Base-by-base conservation (phyloP, 2,113 vertebrate genomes). In the Notarius quadriscutis region DNA sequence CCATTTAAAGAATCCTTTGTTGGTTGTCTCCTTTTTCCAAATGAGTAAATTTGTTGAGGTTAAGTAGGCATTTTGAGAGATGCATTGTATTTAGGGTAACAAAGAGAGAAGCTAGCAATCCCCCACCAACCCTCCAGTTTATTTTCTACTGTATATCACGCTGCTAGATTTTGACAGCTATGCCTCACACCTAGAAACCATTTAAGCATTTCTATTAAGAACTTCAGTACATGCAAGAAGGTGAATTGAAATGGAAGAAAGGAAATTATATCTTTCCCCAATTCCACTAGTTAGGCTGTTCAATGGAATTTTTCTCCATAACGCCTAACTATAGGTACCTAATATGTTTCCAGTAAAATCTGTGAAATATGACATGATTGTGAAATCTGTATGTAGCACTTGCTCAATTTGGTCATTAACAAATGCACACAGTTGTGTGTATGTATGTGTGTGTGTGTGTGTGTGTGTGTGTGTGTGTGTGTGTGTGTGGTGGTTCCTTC, bases 151-250 rank as follows among this genome's bases (percentile, higher is more conserved):
- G 67, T 72, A 86, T 57, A 48, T 78, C 41, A 83, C 25, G 86
- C 89, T 89, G 89, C 89, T 90, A 88, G 30, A 87, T 58, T 88
- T 83, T 74, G 74, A 86, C 67, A 89, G 84, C 78, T 87, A 86
- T 89, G 89, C 86, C 83, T 89, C 71, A 79, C 69, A 84, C n/a
- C n/a, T 84, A 25, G 27, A 87, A 81, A 25, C 18, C 5, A 30
- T 81, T 67, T 75, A 71, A 78, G 57, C 77, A 82, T 84, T 81
- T n/a, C 60, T 55, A 14, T 15, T 79, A 79, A 57, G 14, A 27
- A 27, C 18, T 57, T 79, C 25, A 55, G 8, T 27, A 27, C 6
- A 79, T 79, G 25, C 22, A 51, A 77, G 6, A 27, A 17, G 51
- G 12, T 55, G 2, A 27, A 30, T 30, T 27, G 55, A 51, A 51